phyloP scores from a whole-genome alignment of 2,113 vertebrate species.

The Aegypius monachus region DNA sequence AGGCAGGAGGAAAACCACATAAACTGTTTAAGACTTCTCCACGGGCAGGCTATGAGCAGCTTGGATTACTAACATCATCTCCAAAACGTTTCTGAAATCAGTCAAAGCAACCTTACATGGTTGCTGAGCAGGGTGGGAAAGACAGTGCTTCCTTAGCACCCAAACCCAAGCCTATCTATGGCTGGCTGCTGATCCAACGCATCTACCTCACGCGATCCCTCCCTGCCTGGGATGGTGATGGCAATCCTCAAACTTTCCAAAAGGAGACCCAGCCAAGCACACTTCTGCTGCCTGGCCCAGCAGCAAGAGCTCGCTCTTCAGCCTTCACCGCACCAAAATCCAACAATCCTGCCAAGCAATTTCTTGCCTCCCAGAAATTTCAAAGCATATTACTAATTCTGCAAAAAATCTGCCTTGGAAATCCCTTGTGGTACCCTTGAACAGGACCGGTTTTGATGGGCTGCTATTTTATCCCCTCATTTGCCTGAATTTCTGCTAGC shows the following conservation, averaged over 20 bases:
- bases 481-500: neutral
- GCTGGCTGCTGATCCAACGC: neutral
- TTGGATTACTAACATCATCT: neutral
- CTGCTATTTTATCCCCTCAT: neutral
- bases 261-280: neutral
- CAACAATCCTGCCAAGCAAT: neutral
- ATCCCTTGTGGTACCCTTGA: neutral
- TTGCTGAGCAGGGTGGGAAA: neutral
- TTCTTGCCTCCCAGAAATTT: neutral
- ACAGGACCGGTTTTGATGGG: neutral
- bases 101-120: neutral
- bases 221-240: neutral
- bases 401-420: neutral
- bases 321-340: neutral
- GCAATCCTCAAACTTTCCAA: neutral
- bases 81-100: neutral
- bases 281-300: neutral
- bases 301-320: neutral
- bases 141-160: neutral
- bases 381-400: neutral
- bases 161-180: neutral
- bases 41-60: neutral
- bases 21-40: neutral
- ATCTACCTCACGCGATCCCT: rapidly evolving
- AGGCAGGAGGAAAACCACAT: neutral